A percentile compares a stretch with the other conserved stretches of the same genome.
Conservation (phyloP, 2,888 invertebrate genomes). For the Apamea sordens region DNA sequence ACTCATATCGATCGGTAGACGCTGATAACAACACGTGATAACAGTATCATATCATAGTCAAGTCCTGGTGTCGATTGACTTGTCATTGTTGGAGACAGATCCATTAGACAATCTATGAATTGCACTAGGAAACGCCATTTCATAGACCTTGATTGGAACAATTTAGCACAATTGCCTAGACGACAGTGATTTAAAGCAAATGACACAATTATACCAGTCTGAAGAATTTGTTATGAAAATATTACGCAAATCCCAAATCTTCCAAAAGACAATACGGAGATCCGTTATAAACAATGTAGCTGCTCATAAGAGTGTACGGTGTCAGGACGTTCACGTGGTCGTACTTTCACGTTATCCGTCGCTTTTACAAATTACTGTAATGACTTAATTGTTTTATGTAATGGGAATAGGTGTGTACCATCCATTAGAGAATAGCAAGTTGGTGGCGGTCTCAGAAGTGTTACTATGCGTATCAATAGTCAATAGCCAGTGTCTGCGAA, state of each 20-base stretch:
- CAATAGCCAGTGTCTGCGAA: slow-evolving; percentile 49
- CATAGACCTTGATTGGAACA: slow-evolving; percentile 59
- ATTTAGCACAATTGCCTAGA: slow-evolving; percentile 59
- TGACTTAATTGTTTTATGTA: slow-evolving; percentile 38
- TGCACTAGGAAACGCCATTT: slow-evolving; percentile 69
- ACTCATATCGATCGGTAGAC: slow-evolving; percentile 87
- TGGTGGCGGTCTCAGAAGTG: slow-evolving; percentile 20
- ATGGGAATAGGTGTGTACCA: slow-evolving; percentile 44
- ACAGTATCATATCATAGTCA: slow-evolving; percentile 74
- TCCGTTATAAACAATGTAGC: slow-evolving; percentile 47
- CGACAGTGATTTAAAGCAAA: slow-evolving; percentile 46
- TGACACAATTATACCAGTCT: background rate
- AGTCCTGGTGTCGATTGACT: slow-evolving; percentile 73
- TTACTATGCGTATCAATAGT: slow-evolving; percentile 49
- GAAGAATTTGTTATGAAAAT: slow-evolving; percentile 14
- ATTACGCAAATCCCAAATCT: slow-evolving; percentile 16
- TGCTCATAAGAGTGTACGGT: slow-evolving; percentile 33
- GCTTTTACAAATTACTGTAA: slow-evolving; percentile 43
- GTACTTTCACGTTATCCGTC: slow-evolving; percentile 18
- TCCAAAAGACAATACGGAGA: slow-evolving; percentile 6
- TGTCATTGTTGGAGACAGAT: slow-evolving; percentile 78
- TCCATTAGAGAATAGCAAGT: slow-evolving; percentile 30
- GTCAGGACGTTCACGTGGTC: slow-evolving; percentile 47
- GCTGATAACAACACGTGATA: slow-evolving; percentile 85
- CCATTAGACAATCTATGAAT: slow-evolving; percentile 76